These are phyloP conservation scores for Sylvilagus bachmani DNA, from an alignment of 2,113 vertebrate genomes.

Conservation along the genomic window DNA sequence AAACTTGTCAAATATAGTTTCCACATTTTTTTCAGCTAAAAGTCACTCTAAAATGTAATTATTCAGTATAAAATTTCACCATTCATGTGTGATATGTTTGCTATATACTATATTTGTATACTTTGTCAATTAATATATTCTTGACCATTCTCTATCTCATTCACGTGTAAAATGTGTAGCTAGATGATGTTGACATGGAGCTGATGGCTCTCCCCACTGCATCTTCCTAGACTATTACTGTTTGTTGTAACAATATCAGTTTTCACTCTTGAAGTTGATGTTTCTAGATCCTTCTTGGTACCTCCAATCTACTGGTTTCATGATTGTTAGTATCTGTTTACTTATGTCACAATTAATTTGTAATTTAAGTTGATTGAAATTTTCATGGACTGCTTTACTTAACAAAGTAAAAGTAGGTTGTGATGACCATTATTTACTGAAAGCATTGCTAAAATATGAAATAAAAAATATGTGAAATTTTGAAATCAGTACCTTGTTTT, in stretches of 20 bases:
- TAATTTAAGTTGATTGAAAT: background rate
- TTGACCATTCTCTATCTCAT: background rate
- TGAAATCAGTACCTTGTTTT: background rate
- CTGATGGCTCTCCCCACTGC: background rate
- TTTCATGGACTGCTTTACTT: background rate
- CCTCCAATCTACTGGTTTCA: background rate
- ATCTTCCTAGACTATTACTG: background rate
- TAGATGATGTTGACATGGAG: background rate
- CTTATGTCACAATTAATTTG: slow-evolving; percentile 10
- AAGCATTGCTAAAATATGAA: background rate
- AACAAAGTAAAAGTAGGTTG: background rate
- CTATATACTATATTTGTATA: background rate
- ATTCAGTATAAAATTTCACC: background rate
- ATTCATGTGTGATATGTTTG: background rate
- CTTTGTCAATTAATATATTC: background rate
- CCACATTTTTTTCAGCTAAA: background rate
- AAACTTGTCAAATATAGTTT: background rate
- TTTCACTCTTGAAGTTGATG: background rate
- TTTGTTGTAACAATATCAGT: background rate
- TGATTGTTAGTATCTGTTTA: background rate
- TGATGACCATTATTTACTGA: background rate
- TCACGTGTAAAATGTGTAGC: background rate
- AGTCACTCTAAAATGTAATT: slow-evolving; percentile 35
- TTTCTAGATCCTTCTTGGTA: background rate
- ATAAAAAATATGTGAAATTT: background rate